Evolutionary conservation across 2,113 vertebrate species (phyloP), one percentile per base, ranked within the genome.

Genomic region (Emydura subglobosa): DNA sequence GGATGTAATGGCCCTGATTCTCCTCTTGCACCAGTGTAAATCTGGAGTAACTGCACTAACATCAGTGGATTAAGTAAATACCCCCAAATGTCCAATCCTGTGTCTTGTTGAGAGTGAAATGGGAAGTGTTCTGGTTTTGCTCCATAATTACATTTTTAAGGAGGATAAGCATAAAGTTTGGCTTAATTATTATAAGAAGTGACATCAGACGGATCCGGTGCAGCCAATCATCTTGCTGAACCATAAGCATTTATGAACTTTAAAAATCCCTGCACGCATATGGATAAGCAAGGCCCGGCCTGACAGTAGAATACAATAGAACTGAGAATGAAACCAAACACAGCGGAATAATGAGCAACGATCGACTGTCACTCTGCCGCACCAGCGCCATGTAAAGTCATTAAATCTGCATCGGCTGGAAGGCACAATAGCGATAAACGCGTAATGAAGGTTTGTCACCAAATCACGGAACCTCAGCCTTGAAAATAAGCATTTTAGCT

Each of bases 31-130:
- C 59, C 11, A 5, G 31, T 27, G 55, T 5, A 87, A 79, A 89
- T 29, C 54, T 2, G 0, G 39, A 19, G 16, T 39, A 55, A 44
- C 17, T 21, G 16, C 17, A 0, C 21, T 1, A 31, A 10, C 51
- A 85, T 91, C 0, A 0, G 61, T 29, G 83, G 89, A 47, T 24
- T 78, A 22, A 47, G 74, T 16, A 47, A 78, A 78, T 16, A 78
- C 13, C 6, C 25, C 42, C 47, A 78, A 78, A 27, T 12, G 13
- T 29, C 86, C 39, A 90, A 49, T 53, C 16, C 42, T 74, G 87
- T 61, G 34, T 39, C 49, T 2, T n/a, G 55, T 13, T 44, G 55
- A 21, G 50, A 85, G 54, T 12, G 53, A 49, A 91, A 53, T 0
- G 0, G 31, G 85, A 49, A 0, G 42, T 3, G 50, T 91, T 39